A percentile compares a stretch with the other conserved stretches of the same genome.
Conservation (phyloP, 2,888 invertebrate species). For the Alcis repandata region DNA sequence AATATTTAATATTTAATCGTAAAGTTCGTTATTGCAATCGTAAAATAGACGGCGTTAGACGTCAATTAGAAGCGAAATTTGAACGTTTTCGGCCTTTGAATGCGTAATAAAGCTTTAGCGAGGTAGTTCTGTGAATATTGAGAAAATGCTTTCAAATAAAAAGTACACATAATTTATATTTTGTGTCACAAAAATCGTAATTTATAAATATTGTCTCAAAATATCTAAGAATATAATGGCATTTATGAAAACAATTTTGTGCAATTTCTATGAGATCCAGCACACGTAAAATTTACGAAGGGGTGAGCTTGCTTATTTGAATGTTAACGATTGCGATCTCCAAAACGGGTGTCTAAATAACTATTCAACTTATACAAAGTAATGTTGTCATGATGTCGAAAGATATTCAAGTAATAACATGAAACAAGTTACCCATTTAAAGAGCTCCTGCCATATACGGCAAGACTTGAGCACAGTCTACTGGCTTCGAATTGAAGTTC, state of each 20-base stretch:
- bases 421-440: slow-evolving; percentile 56
- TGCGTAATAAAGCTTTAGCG: slow-evolving; percentile 63
- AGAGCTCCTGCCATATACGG: slow-evolving; percentile 65
- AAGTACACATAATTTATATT: not conserved
- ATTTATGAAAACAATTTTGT: not conserved
- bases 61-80: slow-evolving; percentile 68
- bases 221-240: not conserved
- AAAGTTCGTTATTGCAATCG: slow-evolving; percentile 60
- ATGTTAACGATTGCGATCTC: not conserved
- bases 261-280: not conserved
- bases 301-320: not conserved
- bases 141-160: slow-evolving; percentile 38
- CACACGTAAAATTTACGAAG: not conserved
- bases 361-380: slow-evolving; percentile 38
- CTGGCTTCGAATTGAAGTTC: slow-evolving; percentile 75
- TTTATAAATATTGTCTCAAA: not conserved
- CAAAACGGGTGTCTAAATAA: slow-evolving; percentile 30
- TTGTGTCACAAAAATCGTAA: not conserved
- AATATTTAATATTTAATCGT: slow-evolving; percentile 69
- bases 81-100: slow-evolving; percentile 65
- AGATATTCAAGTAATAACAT: slow-evolving; percentile 52
- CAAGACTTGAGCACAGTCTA: slow-evolving; percentile 60
- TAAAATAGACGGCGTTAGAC: slow-evolving; percentile 65
- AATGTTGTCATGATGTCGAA: slow-evolving; percentile 31
- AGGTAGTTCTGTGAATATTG: slow-evolving; percentile 57